phyloP scores from a whole-genome alignment of 2,113 vertebrate species.

The Nyctibius bracteatus region DNA sequence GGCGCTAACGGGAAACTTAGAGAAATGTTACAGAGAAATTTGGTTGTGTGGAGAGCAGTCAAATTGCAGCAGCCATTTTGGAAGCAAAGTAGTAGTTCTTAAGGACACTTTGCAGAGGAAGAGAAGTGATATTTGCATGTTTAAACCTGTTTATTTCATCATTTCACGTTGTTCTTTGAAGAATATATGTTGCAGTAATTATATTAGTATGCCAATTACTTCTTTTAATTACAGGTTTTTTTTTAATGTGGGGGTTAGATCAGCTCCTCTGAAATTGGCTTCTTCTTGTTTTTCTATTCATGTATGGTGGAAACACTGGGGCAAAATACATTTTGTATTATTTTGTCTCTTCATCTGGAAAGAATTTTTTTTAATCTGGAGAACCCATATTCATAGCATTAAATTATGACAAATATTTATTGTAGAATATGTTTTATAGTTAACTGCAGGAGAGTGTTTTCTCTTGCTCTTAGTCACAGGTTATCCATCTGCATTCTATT shows the following conservation, averaged over 20 bases:
- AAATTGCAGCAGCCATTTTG: not conserved
- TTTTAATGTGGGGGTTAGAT: not conserved
- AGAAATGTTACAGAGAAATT: not conserved
- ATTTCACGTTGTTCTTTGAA: not conserved
- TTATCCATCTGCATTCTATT: not conserved
- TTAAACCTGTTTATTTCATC: not conserved
- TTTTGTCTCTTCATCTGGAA: not conserved
- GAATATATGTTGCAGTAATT: not conserved
- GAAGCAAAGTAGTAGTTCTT: not conserved
- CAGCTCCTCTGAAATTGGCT: not conserved
- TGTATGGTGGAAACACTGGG: not conserved
- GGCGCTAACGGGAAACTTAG: not conserved
- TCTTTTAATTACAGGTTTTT: not conserved
- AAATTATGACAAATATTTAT: not conserved
- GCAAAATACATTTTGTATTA: not conserved
- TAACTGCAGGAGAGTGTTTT: not conserved
- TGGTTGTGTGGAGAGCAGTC: not conserved
- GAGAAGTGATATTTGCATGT: not conserved
- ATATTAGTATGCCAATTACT: not conserved
- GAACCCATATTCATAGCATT: not conserved
- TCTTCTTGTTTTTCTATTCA: not conserved
- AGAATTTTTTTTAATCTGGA: not conserved
- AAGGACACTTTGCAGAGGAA: not conserved
- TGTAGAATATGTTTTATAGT: not conserved
- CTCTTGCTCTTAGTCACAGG: not conserved